Percentiles rank a stretch among this genome's conserved stretches.
These are phyloP conservation scores for Charina bottae DNA, from an alignment of 2,113 vertebrate genomes.

Conservation along the genomic window DNA sequence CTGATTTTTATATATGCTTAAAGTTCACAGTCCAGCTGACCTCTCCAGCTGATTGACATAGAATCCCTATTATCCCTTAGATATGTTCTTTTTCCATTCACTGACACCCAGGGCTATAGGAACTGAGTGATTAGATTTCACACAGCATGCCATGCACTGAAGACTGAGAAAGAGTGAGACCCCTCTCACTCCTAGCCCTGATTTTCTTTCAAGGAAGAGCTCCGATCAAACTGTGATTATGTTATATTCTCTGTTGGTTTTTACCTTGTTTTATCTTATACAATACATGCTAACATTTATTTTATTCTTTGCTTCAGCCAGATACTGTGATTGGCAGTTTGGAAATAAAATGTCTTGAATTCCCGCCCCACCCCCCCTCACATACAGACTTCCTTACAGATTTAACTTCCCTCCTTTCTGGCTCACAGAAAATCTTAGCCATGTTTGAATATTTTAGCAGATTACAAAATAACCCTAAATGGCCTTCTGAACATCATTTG, in stretches of 20 bases:
- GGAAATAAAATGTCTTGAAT: not conserved
- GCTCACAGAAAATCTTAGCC: not conserved
- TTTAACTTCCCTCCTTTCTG: not conserved
- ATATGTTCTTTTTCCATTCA: accelerated
- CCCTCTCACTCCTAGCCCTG: not conserved
- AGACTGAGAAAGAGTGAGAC: not conserved
- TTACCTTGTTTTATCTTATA: not conserved
- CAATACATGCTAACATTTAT: not conserved
- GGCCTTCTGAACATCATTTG: constrained; percentile 32
- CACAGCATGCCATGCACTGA: not conserved
- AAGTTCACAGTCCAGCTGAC: constrained; percentile 15
- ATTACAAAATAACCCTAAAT: constrained; percentile 21
- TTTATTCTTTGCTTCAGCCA: not conserved
- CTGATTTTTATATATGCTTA: constrained; percentile 17
- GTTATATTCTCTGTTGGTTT: not conserved
- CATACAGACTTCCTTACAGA: not conserved
- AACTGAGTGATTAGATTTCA: not conserved
- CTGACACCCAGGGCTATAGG: constrained; percentile 18
- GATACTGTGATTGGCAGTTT: not conserved
- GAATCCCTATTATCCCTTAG: constrained; percentile 1
- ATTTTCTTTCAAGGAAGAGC: not conserved
- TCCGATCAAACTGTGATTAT: constrained; percentile 4
- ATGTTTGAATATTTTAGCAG: constrained; percentile 41
- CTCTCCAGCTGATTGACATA: not conserved
- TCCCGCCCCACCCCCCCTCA: no score